Evolutionary conservation across 2,888 invertebrate species (phyloP).

Genomic region (Drosophila ezoana): DNA sequence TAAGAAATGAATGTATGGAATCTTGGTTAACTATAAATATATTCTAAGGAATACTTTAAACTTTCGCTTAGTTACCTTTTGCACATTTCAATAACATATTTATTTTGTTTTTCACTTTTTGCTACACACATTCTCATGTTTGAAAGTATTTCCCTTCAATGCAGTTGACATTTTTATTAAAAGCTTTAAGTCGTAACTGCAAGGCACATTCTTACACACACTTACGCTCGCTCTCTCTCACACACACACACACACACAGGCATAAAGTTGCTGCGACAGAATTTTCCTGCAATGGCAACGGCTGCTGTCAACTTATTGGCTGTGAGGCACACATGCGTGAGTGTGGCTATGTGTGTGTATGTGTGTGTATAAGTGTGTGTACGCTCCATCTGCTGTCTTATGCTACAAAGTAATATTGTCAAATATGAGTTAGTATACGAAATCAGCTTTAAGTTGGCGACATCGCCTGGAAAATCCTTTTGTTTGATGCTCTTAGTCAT

Average conservation of each 20-base stretch:
- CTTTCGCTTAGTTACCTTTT: conserved; percentile 1
- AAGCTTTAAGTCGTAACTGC: conserved; percentile 76
- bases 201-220: conserved; percentile 25
- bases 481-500: conserved; percentile 70
- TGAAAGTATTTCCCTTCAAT: conserved; percentile 66
- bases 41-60: neutral
- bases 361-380: conserved; percentile 15
- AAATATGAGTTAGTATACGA: conserved; percentile 62
- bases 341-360: neutral
- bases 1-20: too few relatives aligned
- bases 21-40: neutral
- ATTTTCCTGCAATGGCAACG: conserved; percentile 68
- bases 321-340: conserved; percentile 23
- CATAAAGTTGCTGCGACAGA: conserved; percentile 57
- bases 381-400: conserved; percentile 55
- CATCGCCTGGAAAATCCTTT: conserved; percentile 57
- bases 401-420: conserved; percentile 78
- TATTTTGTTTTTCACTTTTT: conserved; percentile 21
- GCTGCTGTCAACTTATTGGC: conserved; percentile 78
- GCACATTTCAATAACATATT: neutral
- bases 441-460: conserved; percentile 69
- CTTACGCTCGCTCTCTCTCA: conserved; percentile 5
- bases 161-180: conserved; percentile 80
- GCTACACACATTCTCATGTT: conserved; percentile 16
- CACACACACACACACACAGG: conserved; percentile 19